A percentile compares a stretch with the other conserved stretches of the same genome.
phyloP scores from a whole-genome alignment of 2,888 invertebrate species.

The Hypomecis atomaria region DNA sequence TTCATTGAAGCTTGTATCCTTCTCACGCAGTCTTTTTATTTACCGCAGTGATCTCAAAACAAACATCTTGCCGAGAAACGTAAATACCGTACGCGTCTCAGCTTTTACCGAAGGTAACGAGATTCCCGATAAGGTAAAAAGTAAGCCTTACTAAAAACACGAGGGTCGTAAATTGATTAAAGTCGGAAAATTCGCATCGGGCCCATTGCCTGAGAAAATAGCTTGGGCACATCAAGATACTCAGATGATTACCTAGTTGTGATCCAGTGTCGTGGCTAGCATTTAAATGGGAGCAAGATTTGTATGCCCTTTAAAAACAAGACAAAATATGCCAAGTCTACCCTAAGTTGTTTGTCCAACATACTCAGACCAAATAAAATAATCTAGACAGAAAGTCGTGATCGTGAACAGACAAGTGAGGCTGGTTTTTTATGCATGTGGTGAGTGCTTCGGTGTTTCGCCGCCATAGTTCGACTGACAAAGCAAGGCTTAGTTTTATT shows the following conservation, averaged over 20 bases:
- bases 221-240: background rate
- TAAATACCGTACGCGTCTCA: slow-evolving; percentile 17
- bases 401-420: no score
- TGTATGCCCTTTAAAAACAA: no score
- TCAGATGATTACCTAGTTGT: background rate
- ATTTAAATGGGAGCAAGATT: no score
- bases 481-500: no score
- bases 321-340: no score
- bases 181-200: slow-evolving; percentile 11
- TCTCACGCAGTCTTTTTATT: slow-evolving; percentile 21
- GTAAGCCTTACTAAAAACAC: slow-evolving; percentile 24
- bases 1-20: slow-evolving; percentile 9
- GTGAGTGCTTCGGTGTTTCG: no score
- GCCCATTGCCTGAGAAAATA: slow-evolving; percentile 1
- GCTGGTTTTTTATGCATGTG: no score
- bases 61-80: slow-evolving; percentile 26
- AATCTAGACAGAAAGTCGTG: no score
- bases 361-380: no score
- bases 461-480: no score
- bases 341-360: no score
- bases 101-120: slow-evolving; percentile 28
- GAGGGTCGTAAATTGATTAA: slow-evolving; percentile 21
- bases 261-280: no score
- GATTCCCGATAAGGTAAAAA: slow-evolving; percentile 20
- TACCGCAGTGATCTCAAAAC: slow-evolving; percentile 19